A percentile compares a stretch with the other conserved stretches of the same genome.
Conservation (phyloP, 2,888 invertebrate genomes). For the Oligia latruncula region DNA sequence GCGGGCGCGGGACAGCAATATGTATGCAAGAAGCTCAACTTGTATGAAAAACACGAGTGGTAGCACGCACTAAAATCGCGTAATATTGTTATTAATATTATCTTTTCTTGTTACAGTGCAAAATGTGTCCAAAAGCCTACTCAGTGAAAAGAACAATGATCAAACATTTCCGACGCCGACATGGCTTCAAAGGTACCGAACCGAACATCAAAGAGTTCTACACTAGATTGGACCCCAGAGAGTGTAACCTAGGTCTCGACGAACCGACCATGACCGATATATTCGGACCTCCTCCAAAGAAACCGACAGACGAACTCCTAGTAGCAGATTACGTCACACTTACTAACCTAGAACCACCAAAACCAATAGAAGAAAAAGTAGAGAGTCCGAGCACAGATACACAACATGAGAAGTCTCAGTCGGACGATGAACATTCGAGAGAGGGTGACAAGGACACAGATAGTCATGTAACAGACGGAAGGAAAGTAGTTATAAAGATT, state of each 20-base stretch:
- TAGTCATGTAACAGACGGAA: conserved; percentile 45
- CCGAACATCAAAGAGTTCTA: conserved; percentile 77
- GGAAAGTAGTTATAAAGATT: conserved; percentile 51
- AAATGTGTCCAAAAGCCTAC: conserved; percentile 86
- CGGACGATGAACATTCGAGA: conserved; percentile 47
- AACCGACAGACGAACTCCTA: conserved; percentile 69
- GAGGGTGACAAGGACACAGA: conserved; percentile 47
- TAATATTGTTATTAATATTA: background rate
- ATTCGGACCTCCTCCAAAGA: conserved; percentile 82
- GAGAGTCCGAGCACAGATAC: conserved; percentile 29
- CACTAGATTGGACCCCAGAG: conserved; percentile 81
- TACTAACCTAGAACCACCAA: conserved; percentile 54
- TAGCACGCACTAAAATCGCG: background rate
- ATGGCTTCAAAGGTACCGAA: conserved; percentile 76
- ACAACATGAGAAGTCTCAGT: conserved; percentile 23
- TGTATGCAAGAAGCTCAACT: background rate
- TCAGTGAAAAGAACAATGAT: conserved; percentile 85
- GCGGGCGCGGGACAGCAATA: too few relatives aligned
- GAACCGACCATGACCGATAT: conserved; percentile 81
- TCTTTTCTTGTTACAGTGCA: conserved; percentile 80
- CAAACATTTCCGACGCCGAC: conserved; percentile 86
- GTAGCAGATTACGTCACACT: conserved; percentile 77
- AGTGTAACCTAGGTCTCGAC: conserved; percentile 82
- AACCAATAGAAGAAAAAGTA: background rate
- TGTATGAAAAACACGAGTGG: background rate